A percentile compares a stretch with the other conserved stretches of the same genome.
Conservation (phyloP, 1,140 invertebrate species). For the Capitella teleta region DNA sequence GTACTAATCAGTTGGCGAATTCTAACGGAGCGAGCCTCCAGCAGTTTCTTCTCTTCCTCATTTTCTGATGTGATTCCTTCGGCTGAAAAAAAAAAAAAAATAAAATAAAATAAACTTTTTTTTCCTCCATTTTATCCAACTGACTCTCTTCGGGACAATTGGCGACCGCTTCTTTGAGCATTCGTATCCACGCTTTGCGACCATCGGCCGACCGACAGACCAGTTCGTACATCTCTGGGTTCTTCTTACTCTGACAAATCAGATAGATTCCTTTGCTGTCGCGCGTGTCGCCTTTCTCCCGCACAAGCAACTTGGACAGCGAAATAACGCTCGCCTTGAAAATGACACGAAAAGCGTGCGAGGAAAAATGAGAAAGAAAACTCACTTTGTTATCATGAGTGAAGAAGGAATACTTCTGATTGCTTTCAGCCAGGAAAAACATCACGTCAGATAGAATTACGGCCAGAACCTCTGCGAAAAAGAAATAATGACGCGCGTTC, state of each 20-base stretch:
- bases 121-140: not conserved
- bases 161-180: conserved; percentile 55
- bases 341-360: no score
- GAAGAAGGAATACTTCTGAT: conserved; percentile 53
- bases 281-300: conserved; percentile 75
- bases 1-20: conserved; percentile 34
- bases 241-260: conserved; percentile 51
- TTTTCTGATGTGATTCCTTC: conserved; percentile 16
- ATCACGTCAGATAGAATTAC: conserved; percentile 82
- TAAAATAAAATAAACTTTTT: not conserved
- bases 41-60: conserved; percentile 28
- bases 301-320: conserved; percentile 75
- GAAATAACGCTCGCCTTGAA: conserved; percentile 76
- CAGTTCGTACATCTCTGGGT: conserved; percentile 91
- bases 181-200: conserved; percentile 75
- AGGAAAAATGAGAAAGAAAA: not conserved
- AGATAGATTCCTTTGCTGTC: conserved; percentile 79
- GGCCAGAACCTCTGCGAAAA: conserved; percentile 57
- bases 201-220: conserved; percentile 79
- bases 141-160: conserved; percentile 41
- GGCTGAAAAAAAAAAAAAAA: conserved; percentile 13
- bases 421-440: conserved; percentile 79
- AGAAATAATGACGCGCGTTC: not conserved
- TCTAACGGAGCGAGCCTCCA: conserved; percentile 51
- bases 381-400: conserved; percentile 46